Evolutionary conservation across 2,113 vertebrate genomes (phyloP), one percentile per base, ranked within the genome.

Genomic region (Climacteris rufus): DNA sequence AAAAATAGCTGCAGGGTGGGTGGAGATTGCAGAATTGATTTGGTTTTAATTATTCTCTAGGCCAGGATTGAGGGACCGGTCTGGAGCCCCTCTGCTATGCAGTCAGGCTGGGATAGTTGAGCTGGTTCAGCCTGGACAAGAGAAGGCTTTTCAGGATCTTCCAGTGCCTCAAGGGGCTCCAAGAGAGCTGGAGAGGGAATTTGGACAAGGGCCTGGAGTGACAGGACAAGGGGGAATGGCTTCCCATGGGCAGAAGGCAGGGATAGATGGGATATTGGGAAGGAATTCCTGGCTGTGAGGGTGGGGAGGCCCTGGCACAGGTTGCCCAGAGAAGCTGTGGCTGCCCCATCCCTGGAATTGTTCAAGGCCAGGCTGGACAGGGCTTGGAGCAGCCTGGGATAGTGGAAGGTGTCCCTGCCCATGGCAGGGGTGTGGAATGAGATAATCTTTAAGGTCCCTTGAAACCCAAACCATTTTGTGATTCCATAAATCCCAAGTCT

Each of bases 311-410:
- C 15, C n/a, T 70, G 64, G 64, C 56, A 39, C 40, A 54, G 56
- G 40, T 1, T 63, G 20, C 15, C 20, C 74, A 70, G 56, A 35
- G 75, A n/a, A 71, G 75, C 56, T 87, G 65, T 70, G 75, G 47
- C n/a, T 71, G 65, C 24, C 40, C n/a, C 49, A 71, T 49, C 40
- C 24, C 49, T 71, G 35, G n/a, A 3, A 49, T 6, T 79, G 40
- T 8, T 16, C 57, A 25, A 79, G 65, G 24, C 10, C 56, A 71
- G 49, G 23, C 0, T 79, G 56, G 40, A 56, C 0, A 0, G 24
- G 16, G 13, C 7, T 49, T 63, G 40, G 57, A 79, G 11, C 10
- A 6, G 0, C 13, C 16, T 54, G 64, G n/a, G 10, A 0, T 0
- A 21, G 35, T 31, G 66, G 42, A 4, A 80, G 21, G 3, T 22